Conservation (phyloP, 1,140 invertebrate species). For the Dinothrombium tinctorium region DNA sequence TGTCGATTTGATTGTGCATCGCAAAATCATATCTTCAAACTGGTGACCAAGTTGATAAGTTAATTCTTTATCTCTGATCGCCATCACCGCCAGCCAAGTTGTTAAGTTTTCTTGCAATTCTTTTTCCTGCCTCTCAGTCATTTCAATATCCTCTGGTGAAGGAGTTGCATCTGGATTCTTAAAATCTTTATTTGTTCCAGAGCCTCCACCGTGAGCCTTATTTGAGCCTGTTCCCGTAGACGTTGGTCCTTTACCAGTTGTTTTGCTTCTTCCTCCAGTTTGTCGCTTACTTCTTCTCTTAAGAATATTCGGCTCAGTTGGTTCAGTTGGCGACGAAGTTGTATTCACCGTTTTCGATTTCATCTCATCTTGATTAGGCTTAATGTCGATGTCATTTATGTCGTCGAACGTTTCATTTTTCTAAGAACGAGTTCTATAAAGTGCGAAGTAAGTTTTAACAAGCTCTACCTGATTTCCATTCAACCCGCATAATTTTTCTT, state of each 20-base stretch:
- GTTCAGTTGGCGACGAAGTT: not conserved
- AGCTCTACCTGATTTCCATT: too few relatives aligned
- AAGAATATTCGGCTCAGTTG: too few relatives aligned
- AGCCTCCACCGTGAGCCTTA: not conserved
- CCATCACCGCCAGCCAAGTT: slow-evolving; percentile 14
- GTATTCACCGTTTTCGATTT: not conserved
- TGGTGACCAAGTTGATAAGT: slow-evolving; percentile 11
- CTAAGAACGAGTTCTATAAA: too few relatives aligned
- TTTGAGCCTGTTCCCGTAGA: not conserved
- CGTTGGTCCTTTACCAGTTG: not conserved
- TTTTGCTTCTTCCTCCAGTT: not conserved
- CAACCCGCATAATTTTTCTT: slow-evolving; percentile 13
- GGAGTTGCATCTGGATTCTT: not conserved
- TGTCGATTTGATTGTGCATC: slow-evolving; percentile 13
- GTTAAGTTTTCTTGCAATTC: slow-evolving; percentile 14
- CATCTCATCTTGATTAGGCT: not conserved
- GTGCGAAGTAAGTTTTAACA: too few relatives aligned
- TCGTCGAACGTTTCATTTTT: not conserved
- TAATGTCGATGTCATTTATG: not conserved
- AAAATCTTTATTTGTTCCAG: not conserved
- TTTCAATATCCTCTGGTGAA: slow-evolving; percentile 6
- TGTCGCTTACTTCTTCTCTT: not conserved
- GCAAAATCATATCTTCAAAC: slow-evolving; percentile 12
- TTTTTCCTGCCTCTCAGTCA: slow-evolving; percentile 13
- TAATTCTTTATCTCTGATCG: slow-evolving; percentile 9